Conservation (phyloP, 2,113 vertebrate genomes). For the Poecile atricapillus region DNA sequence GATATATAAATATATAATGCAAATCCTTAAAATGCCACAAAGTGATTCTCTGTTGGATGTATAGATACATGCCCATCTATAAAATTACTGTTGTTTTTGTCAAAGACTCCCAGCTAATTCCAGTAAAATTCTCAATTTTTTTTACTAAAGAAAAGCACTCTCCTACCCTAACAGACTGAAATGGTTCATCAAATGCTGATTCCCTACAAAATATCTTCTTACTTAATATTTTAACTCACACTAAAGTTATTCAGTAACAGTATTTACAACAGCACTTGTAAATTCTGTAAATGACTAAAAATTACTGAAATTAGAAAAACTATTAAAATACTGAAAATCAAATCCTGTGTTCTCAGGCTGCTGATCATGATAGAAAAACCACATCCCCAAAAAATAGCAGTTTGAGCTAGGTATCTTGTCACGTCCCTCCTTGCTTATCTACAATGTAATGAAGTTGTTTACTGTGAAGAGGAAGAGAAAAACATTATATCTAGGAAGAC, state of each 20-base stretch:
- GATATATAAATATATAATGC: neutral
- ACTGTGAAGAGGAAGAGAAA: neutral
- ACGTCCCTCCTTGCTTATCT: neutral
- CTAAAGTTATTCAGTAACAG: neutral
- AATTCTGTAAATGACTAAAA: neutral
- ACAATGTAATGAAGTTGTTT: neutral
- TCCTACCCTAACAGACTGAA: neutral
- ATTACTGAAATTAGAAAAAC: neutral
- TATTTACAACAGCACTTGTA: too few relatives aligned
- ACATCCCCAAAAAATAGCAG: neutral
- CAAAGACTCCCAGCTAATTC: neutral
- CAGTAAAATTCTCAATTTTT: neutral
- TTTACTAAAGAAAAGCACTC: neutral
- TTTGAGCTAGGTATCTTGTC: neutral
- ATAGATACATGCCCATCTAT: neutral
- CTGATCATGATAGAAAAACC: neutral
- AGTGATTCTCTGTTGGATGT: neutral
- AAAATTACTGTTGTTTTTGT: neutral
- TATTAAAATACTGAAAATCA: neutral
- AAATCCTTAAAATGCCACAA: neutral
- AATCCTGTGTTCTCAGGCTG: neutral
- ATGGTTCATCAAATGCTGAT: neutral
- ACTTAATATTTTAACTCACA: neutral
- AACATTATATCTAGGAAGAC: neutral
- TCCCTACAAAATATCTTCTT: neutral